A percentile compares a stretch with the other conserved stretches of the same genome.
These are phyloP conservation scores for Odiellus spinosus DNA, from an alignment of 2,888 invertebrate species.

Conservation along the genomic window DNA sequence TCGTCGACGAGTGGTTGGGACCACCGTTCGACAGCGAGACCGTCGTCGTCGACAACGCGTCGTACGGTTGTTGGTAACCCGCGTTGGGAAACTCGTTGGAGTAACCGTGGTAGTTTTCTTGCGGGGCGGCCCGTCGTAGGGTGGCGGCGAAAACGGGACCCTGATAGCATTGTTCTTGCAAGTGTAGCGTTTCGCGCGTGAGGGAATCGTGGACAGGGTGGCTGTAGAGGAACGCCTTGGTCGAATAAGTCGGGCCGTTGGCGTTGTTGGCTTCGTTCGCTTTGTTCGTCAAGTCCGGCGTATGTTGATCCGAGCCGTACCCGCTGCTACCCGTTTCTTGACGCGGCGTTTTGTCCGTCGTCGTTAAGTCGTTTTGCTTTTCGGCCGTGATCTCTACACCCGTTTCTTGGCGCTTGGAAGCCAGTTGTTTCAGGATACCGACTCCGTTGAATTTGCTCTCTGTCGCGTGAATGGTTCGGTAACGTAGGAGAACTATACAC, in stretches of 20 bases:
- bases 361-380: conserved; percentile 12
- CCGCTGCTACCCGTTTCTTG: conserved; percentile 19
- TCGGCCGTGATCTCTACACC: conserved; percentile 12
- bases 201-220: not conserved
- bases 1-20: not conserved
- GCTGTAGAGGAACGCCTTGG: too few species aligned
- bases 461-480: conserved; percentile 6
- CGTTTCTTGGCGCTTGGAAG: conserved; percentile 12
- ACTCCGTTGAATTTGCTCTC: conserved; percentile 13
- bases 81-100: not conserved
- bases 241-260: too few species aligned
- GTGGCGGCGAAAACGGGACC: too few species aligned
- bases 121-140: too few species aligned
- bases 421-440: conserved; percentile 14
- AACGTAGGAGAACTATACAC: conserved; percentile 16
- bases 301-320: conserved; percentile 19
- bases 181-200: not conserved
- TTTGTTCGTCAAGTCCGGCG: conserved; percentile 19
- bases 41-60: not conserved
- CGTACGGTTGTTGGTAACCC: not conserved
- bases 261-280: conserved; percentile 8
- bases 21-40: not conserved
- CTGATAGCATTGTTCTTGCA: not conserved
- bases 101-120: too few species aligned
- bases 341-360: conserved; percentile 18